Evolutionary conservation across 2,113 vertebrate genomes (phyloP), one percentile per base, ranked within the genome.

Genomic region (Oreotrochilus melanogaster): DNA sequence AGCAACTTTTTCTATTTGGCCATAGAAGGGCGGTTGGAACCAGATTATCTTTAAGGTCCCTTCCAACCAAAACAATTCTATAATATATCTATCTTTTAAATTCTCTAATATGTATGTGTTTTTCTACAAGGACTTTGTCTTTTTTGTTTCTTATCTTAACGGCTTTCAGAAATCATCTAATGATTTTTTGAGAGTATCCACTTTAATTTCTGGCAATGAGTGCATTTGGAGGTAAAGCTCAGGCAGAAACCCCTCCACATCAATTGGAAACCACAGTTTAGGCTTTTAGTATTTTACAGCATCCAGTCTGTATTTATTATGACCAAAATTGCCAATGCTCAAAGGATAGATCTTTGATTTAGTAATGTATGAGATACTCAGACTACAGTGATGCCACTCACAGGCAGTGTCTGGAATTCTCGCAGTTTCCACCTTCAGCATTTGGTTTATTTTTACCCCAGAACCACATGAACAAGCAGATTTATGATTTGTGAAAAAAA

Each of bases 401-500:
- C 22, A 72, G 42, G 16, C 1, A 2, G 47, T 78, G 80, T 27
- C 53, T 93, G 69, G 90, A 93, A 88, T 86, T 73, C 64, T 76
- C 62, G 27, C 62, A 11, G 28, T 90, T 92, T 86, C 82, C 69
- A 91, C 78, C n/a, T 92, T 47, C 57, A 67, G 47, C 17, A 3
- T 16, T 23, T 83, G 60, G 66, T 96, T 93, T 92, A 78, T 25
- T 47, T 39, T 64, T 61, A 71, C 37, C n/a, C 64, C 39, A 80
- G 78, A 79, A 53, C 27, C 47, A 48, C 0, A 1, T 60, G 39
- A 80, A 57, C 5, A 67, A 73, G 39, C 48, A 80, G 72, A 86
- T 90, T 92, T 92, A 84, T 69, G 67, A 43, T 45, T 37, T 73
- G 27, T 86, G 85, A 94, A 90, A 82, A 67, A 78, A 90, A 79